Base-by-base conservation (phyloP, 2,797 vertebrate genomes). In the Mareca penelope region DNA sequence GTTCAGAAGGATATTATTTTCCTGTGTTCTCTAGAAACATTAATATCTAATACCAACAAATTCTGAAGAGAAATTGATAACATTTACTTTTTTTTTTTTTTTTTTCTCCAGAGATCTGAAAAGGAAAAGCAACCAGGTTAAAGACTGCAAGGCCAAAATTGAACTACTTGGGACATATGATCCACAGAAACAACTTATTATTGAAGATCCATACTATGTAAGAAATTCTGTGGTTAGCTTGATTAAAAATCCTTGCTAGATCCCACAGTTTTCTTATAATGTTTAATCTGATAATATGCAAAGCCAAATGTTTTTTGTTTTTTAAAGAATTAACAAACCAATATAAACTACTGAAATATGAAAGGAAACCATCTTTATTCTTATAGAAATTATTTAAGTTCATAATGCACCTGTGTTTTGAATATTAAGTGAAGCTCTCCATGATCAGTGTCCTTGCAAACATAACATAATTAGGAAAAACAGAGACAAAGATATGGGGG, bases 101-200 rank as follows among this genome's bases (percentile, higher is more conserved):
- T 72, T 78, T 28, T 95, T 88, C 95, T 97, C 60, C 98, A 99
- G 99, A 94, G 99, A 99, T 83, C 97, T 99, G 97, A 99, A 98
- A 80, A 98, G 97, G 92, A 99, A 98, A 97, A 98, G 98, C 78
- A 98, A 98, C 60, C 96, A 97, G 24, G 98, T 99, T 95, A 98
- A 98, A 95, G 98, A 98, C 95, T 94, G 93, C 97, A 98, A 90
- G 95, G 98, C 99, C 83, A 98, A 98, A 97, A 98, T 99, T 82
- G 99, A 99, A 96, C 98, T 99, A 4, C 99, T 99, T 22, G 99
- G 99, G 80, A 98, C 96, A 84, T 99, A 99, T 0, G 99, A 99
- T 96, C 99, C 99, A 60, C 97, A 99, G 90, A 98, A 99, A 55
- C 98, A 99, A 64, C 98, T 98, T 88, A 99, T 99, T 91, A 99